Conservation (phyloP, 2,888 invertebrate species). For the Polietes domitor region DNA sequence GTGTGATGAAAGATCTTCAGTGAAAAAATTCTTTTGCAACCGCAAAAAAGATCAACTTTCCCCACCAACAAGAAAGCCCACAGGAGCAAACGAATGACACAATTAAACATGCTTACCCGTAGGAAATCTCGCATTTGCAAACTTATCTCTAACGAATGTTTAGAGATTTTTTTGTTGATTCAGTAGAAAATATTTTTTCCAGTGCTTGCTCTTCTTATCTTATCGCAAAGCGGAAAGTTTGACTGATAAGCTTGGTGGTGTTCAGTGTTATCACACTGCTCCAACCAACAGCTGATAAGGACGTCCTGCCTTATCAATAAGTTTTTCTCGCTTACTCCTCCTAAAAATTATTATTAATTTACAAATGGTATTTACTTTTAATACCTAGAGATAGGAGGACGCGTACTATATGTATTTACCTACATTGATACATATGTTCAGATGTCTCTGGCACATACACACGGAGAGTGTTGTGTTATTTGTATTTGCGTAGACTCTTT, state of each 20-base stretch:
- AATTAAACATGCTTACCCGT: not conserved
- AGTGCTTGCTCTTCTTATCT: conserved; percentile 45
- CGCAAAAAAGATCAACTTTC: not conserved
- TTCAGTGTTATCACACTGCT: conserved; percentile 19
- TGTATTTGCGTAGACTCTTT: conserved; percentile 37
- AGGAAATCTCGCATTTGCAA: conserved; percentile 5
- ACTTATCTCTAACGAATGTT: not conserved
- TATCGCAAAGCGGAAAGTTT: conserved; percentile 62
- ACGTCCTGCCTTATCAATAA: conserved; percentile 39
- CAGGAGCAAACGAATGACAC: not conserved
- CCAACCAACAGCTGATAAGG: conserved; percentile 51
- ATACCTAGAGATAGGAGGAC: conserved; percentile 16
- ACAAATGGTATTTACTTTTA: conserved; percentile 46
- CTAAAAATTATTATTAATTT: conserved; percentile 51
- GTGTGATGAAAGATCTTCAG: not conserved
- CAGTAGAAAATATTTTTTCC: not conserved
- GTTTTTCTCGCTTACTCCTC: conserved; percentile 37
- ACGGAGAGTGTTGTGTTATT: too few relatives aligned
- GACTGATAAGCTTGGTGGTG: conserved; percentile 47
- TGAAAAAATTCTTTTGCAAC: not conserved
- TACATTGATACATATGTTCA: not conserved
- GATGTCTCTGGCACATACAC: not conserved
- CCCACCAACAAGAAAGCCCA: not conserved
- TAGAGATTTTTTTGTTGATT: conserved; percentile 5
- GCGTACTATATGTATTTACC: too few relatives aligned